Conservation (phyloP, 2,888 invertebrate genomes). For the Tenthredo distinguenda region DNA sequence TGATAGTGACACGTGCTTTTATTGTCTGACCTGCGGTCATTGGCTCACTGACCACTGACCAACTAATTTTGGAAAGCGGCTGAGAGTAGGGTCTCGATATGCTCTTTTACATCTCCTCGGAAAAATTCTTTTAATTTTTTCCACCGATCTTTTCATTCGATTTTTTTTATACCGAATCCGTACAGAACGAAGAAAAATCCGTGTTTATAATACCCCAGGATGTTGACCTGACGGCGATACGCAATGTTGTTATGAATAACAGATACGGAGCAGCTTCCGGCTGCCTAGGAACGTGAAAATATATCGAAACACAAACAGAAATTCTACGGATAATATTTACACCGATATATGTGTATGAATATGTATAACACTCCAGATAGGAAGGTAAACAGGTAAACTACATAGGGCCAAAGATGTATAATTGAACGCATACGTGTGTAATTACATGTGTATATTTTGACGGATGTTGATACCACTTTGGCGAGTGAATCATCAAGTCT, state of each 20-base stretch:
- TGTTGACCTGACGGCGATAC: background rate
- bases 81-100: background rate
- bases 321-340: conserved; percentile 14
- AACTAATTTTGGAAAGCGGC: conserved; percentile 22
- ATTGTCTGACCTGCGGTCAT: background rate
- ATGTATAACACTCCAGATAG: background rate
- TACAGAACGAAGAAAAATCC: background rate
- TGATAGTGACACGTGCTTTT: conserved; percentile 22
- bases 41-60: background rate
- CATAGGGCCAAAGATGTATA: background rate
- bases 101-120: background rate
- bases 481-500: conserved; percentile 2
- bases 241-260: background rate
- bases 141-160: too few relatives aligned
- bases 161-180: too few relatives aligned
- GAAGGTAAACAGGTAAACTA: background rate
- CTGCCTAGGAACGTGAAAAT: background rate
- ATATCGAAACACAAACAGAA: background rate
- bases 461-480: background rate
- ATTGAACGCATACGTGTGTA: background rate
- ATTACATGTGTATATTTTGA: background rate
- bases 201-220: background rate
- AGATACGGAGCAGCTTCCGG: conserved; percentile 1
- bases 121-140: background rate
- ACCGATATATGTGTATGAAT: background rate